A percentile compares a stretch with the other conserved stretches of the same genome.
phyloP scores from a whole-genome alignment of 1,140 invertebrate species.

The Aphelenchoides besseyi region DNA sequence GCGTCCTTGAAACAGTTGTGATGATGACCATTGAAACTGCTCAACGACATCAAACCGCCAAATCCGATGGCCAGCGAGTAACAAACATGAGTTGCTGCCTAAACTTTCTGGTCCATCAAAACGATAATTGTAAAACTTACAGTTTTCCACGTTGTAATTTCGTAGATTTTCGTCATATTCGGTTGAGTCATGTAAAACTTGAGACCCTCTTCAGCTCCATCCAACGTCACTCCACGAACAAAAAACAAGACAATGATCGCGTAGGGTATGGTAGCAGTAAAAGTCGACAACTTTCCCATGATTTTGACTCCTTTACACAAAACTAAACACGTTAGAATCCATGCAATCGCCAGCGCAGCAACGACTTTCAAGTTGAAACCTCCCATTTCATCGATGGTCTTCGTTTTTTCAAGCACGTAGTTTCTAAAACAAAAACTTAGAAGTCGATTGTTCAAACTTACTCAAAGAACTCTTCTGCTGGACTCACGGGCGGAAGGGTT shows the following conservation, averaged over 20 bases:
- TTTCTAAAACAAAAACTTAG: conserved; percentile 30
- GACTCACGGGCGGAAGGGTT: conserved; percentile 31
- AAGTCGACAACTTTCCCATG: conserved; percentile 24
- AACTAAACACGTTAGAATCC: conserved; percentile 26
- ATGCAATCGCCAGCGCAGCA: conserved; percentile 33
- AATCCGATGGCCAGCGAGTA: conserved; percentile 69
- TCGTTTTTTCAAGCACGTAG: conserved; percentile 48
- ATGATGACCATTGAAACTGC: conserved; percentile 65
- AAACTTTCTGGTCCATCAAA: background rate
- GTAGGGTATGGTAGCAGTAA: conserved; percentile 32
- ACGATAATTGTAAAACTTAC: background rate
- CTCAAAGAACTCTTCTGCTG: conserved; percentile 48
- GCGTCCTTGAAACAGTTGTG: conserved; percentile 67
- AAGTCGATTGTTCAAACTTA: background rate
- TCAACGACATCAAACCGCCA: conserved; percentile 67
- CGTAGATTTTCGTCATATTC: conserved; percentile 15
- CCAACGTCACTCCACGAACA: conserved; percentile 30
- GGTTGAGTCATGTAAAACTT: conserved; percentile 31
- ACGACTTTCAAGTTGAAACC: conserved; percentile 47
- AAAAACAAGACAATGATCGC: conserved; percentile 30
- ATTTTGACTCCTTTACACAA: conserved; percentile 31
- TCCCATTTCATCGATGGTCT: conserved; percentile 37
- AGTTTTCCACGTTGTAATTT: background rate
- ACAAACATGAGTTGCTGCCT: conserved; percentile 27
- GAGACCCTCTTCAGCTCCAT: conserved; percentile 25